Conservation (phyloP, 2,888 invertebrate genomes). For the Criorhina ranunculi region DNA sequence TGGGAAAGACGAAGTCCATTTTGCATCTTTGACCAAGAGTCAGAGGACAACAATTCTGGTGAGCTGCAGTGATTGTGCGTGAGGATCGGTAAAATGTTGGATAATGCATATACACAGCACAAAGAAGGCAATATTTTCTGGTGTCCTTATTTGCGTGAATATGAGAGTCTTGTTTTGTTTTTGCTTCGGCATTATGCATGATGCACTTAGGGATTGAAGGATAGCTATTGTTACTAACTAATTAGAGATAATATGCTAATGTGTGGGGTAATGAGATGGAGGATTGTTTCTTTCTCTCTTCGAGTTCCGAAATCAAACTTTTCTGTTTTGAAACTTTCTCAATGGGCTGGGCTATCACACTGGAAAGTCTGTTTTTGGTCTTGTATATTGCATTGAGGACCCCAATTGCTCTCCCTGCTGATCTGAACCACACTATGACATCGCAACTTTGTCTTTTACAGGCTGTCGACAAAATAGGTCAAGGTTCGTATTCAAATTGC, state of each 20-base stretch:
- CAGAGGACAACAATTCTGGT: conserved; percentile 1
- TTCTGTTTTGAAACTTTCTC: no score
- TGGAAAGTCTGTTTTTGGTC: no score
- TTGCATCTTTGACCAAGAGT: not conserved
- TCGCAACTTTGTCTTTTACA: no score
- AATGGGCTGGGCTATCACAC: no score
- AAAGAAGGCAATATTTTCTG: conserved; percentile 22
- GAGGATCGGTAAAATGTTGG: conserved; percentile 15
- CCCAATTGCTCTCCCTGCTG: no score
- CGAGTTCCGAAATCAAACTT: no score
- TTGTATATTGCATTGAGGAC: no score
- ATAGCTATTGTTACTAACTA: conserved; percentile 1
- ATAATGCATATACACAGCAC: conserved; percentile 20
- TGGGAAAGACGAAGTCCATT: conserved; percentile 10
- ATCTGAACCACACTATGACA: no score
- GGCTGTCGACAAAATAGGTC: no score
- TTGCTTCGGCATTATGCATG: not conserved
- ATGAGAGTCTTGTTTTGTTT: conserved; percentile 5
- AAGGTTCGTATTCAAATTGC: no score
- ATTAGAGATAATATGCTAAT: conserved; percentile 22
- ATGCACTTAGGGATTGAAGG: not conserved
- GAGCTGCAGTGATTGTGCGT: conserved; percentile 44
- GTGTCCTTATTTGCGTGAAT: conserved; percentile 43
- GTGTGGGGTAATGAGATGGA: not conserved
- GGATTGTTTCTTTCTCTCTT: no score